Percentiles rank a stretch among this genome's conserved stretches.
Evolutionary conservation across 2,113 vertebrate genomes (phyloP).

Genomic region (Craseonycteris thonglongyai): DNA sequence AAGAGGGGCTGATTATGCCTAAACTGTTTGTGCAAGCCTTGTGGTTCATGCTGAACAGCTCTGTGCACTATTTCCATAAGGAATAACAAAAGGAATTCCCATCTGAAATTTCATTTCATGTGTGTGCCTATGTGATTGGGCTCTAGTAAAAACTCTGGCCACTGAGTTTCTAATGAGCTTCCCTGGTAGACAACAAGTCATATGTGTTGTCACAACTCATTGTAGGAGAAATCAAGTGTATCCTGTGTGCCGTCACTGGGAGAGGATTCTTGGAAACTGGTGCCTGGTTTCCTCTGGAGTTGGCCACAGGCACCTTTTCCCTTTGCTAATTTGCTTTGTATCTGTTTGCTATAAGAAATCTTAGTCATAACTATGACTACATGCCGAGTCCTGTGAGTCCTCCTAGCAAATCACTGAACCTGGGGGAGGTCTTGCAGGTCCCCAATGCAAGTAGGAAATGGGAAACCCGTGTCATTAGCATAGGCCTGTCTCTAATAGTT

Average conservation of each 20-base stretch:
- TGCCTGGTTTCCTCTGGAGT: neutral
- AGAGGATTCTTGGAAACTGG: neutral
- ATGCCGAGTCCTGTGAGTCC: neutral
- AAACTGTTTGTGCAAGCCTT: neutral
- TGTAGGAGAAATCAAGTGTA: neutral
- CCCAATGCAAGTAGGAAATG: neutral
- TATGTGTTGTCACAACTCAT: neutral
- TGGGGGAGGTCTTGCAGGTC: neutral
- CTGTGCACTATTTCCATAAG: neutral
- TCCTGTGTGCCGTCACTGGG: neutral
- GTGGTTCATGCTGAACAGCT: neutral
- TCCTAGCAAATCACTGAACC: neutral
- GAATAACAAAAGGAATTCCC: neutral
- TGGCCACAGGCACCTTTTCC: neutral
- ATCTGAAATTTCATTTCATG: neutral
- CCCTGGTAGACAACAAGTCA: neutral
- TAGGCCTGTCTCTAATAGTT: neutral
- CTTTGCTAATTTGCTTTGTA: neutral
- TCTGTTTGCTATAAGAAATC: neutral
- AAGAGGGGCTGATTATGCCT: neutral
- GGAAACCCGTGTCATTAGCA: neutral
- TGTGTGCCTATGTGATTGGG: neutral
- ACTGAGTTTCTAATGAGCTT: neutral
- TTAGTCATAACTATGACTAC: neutral
- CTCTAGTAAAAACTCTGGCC: neutral